A percentile compares a stretch with the other conserved stretches of the same genome.
Evolutionary conservation across 2,888 invertebrate genomes (phyloP).

Genomic region (Drosophila peninsularis): DNA sequence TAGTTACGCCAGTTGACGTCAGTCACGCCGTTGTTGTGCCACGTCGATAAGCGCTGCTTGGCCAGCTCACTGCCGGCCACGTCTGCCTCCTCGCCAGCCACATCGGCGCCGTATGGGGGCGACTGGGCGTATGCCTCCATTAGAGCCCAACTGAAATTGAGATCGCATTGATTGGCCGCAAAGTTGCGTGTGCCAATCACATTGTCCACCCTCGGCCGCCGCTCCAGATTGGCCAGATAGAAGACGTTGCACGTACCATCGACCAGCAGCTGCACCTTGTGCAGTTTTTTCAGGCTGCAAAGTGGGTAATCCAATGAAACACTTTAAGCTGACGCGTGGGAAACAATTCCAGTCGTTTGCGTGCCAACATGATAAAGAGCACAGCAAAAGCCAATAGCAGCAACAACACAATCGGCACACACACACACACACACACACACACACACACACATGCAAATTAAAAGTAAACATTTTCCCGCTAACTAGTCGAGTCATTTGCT

Average conservation of each 20-base stretch:
- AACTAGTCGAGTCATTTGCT: constrained; percentile 23
- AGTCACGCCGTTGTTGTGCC: constrained; percentile 31
- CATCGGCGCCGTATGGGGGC: constrained; percentile 13
- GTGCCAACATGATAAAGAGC: constrained; percentile 8
- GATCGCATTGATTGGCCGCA: constrained; percentile 84
- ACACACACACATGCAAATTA: constrained; percentile 9
- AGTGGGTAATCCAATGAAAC: constrained; percentile 39
- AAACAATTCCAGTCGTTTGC: neutral
- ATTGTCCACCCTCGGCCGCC: constrained; percentile 82
- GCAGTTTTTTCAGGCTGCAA: constrained; percentile 83
- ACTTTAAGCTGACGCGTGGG: neutral
- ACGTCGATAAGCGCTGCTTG: constrained; percentile 11
- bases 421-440: constrained; percentile 19
- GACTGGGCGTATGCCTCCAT: constrained; percentile 81
- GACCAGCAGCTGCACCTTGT: constrained; percentile 83
- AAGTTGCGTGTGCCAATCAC: constrained; percentile 83
- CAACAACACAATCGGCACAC: constrained; percentile 40
- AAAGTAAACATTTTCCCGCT: constrained; percentile 31
- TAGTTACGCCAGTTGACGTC: constrained; percentile 82
- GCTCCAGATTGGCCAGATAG: constrained; percentile 87
- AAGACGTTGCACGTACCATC: constrained; percentile 85
- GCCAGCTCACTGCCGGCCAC: constrained; percentile 9
- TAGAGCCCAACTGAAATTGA: constrained; percentile 85
- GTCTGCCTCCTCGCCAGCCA: constrained; percentile 10
- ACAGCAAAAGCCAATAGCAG: constrained; percentile 52